Base-by-base conservation (phyloP, 2,113 vertebrate genomes). In the Macroglossus sobrinus region DNA sequence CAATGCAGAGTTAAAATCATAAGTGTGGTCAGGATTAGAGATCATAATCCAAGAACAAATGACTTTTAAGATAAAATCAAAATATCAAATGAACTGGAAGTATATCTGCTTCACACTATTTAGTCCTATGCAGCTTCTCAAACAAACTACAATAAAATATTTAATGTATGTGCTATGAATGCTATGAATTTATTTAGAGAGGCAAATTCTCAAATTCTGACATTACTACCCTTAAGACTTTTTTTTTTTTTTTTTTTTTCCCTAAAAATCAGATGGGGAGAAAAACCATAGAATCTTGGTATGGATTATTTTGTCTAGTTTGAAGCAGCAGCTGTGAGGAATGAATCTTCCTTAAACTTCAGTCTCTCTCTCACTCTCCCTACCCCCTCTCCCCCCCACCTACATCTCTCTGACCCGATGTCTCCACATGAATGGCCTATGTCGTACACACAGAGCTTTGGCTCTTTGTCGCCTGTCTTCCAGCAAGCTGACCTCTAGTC, bases 41-140 rank as follows among this genome's bases (percentile, higher is more conserved):
- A 24, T 92, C 91, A 79, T n/a, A 91, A 85, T 79, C 28, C 22
- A 82, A 78, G 30, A 89, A 59, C 89, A 91, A 89, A 82, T 43
- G 26, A 26, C 19, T 78, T 94, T 55, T 64, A 43, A 80, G 40
- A 75, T 57, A 53, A 72, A 76, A 75, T 85, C 15, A 43, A 90
- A 81, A 38, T 30, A 78, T 66, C 22, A 69, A 69, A 45, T 63
- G 5, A 3, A 84, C 55, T 76, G 11, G 45, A 79, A 93, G 69
- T 57, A n/a, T 15, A 88, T 26, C 0, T 50, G 75, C 47, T 61
- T 69, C 86, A 30, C 4, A 50, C 14, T 61, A 19, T 14, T 95
- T 59, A 47, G 2, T 89, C 43, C 43, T 66, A 26, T n/a, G 38
- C 40, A 50, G 14, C 4, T 93, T 92, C 40, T 89, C 18, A 78